Base-by-base conservation (phyloP, 2,888 invertebrate species). In the Abscondita cerata region DNA sequence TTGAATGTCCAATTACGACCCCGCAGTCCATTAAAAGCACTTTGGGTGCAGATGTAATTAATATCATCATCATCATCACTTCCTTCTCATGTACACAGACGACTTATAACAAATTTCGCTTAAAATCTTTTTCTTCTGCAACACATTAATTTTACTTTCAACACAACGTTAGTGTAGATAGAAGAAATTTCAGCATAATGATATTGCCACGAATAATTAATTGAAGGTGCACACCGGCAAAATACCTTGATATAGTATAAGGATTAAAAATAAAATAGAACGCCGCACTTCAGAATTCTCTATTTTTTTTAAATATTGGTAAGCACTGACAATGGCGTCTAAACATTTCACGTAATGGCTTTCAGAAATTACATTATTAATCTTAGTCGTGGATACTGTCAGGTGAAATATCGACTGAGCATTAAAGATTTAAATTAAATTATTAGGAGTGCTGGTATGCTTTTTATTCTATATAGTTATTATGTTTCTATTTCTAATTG, bases 351-450 rank as follows among this genome's bases (percentile, higher is more conserved):
- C 61, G 73, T 76, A 76, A 77, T 77, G 76, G 76, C 71, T 73
- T 73, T 75, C 74, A 77, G 75, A 77, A 78, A 78, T 78, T 76
- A 73, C 76, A 68, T 71, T 76, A 77, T 78, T 75, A 78, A 78
- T 78, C 78, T 76, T 75, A 73, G 76, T 76, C 77, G 71, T 62
- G 71, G 68, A 66, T 67, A 69, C 74, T 77, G 76, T 75, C 78
- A 78, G 78, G 75, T 77, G 75, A 75, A 75, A 77, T 75, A 76
- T 76, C 74, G 75, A 73, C 72, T 70, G 70, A 68, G 68, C 73
- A 72, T 75, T 73, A 71, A 67, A 73, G 72, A 74, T 73, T 75
- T 47, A 59, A 58, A 75, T 76, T 75, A 76, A 76, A 75, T 76
- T 75, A 76, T 69, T n/a, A 72, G 64, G 71, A 69, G 52, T 68